Base-by-base conservation (phyloP, 1,140 invertebrate genomes). In the Aphidius ervi region DNA sequence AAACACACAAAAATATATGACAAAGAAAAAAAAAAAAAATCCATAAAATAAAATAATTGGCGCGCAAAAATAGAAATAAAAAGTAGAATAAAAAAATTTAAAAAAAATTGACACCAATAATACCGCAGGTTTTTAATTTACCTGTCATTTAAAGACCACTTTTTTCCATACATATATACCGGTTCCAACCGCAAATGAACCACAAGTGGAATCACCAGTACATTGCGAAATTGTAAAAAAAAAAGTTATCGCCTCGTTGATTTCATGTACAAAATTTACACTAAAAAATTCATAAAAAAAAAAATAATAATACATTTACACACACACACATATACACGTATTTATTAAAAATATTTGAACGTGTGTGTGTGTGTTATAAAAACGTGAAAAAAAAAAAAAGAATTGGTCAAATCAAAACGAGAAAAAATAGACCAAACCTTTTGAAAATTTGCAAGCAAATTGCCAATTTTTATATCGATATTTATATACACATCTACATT, bases 391-490 rank as follows among this genome's bases (percentile, higher is more conserved):
- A 31, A 31, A 31, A 3, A 31, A 31, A 31, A 1, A 31, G 1
- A 31, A n/a, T n/a, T 1, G 2, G 23, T 31, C 4, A 31, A 31
- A 31, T 31, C 23, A 31, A 31, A 31, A 31, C 23, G 23, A 31
- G 23, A 1, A 31, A 31, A 31, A 31, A 31, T 31, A 31, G 52
- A 37, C 46, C 46, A 56, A 37, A 16, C 20, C 62, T 50, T 68
- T 64, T 61, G 65, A 64, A 77, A 78, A 77, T 78, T 78, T 78
- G 74, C 76, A 78, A 78, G 75, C 74, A 77, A 78, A 78, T 78
- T 78, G 75, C 68, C 74, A 78, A 78, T 78, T 77, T 71, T 71
- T 70, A 75, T 23, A 20, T 45, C 41, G 52, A 16, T 52, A 37
- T n/a, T 37, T 37, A 6, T 10, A 39, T 52, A 52, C 6, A 52